Evolutionary conservation across 2,888 invertebrate species (phyloP).

Genomic region (Tubiluchus corallicola): DNA sequence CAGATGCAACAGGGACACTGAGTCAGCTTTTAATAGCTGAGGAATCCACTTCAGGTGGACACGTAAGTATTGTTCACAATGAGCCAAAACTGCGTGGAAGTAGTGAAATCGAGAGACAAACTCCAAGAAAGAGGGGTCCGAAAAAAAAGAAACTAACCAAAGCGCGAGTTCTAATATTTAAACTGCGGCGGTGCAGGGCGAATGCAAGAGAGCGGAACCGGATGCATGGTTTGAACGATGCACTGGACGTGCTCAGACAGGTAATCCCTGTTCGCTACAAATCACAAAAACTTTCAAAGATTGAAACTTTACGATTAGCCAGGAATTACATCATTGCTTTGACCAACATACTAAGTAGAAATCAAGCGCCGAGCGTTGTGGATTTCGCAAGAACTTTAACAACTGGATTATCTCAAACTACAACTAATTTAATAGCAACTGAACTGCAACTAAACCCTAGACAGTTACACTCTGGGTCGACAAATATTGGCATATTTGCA

Average conservation of each 20-base stretch:
- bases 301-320: slow-evolving; percentile 45
- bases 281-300: slow-evolving; percentile 38
- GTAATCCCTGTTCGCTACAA: slow-evolving; percentile 31
- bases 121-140: slow-evolving; percentile 29
- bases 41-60: no score
- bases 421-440: slow-evolving; percentile 39
- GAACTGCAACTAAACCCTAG: slow-evolving; percentile 15
- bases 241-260: slow-evolving; percentile 39
- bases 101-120: no score
- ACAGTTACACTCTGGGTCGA: no score
- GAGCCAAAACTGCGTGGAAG: no score
- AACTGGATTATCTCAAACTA: slow-evolving; percentile 42
- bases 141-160: slow-evolving; percentile 30
- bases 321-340: slow-evolving; percentile 45
- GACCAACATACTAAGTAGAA: slow-evolving; percentile 34
- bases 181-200: slow-evolving; percentile 30
- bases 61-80: no score
- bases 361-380: slow-evolving; percentile 33
- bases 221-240: slow-evolving; percentile 47
- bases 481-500: no score
- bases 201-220: slow-evolving; percentile 43
- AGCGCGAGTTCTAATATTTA: slow-evolving; percentile 24
- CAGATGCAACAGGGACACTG: no score
- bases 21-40: no score
- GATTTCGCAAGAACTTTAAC: slow-evolving; percentile 40